Conservation (phyloP, 2,888 invertebrate genomes). For the Sycophila texana region DNA sequence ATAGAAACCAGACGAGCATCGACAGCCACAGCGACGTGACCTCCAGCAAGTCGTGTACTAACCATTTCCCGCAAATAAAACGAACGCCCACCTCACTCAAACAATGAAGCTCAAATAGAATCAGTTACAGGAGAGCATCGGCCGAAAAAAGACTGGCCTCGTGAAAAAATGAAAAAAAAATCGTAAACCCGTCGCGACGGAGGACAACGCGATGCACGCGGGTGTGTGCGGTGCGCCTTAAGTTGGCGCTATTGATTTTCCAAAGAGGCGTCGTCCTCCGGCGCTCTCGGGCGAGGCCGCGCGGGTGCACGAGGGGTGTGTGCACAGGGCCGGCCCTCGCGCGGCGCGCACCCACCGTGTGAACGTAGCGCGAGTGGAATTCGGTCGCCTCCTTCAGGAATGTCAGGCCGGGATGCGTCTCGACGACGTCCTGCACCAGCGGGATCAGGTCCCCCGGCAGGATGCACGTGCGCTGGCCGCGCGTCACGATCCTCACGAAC, state of each 20-base stretch:
- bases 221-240: neutral
- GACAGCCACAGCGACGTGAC: too few species aligned
- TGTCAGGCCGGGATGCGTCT: slow-evolving; percentile 97
- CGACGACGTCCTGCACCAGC: slow-evolving; percentile 97
- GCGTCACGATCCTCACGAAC: slow-evolving; percentile 90
- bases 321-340: neutral
- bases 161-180: too few species aligned
- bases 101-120: too few species aligned
- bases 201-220: slow-evolving; percentile 6
- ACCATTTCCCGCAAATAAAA: too few species aligned
- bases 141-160: too few species aligned
- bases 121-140: too few species aligned
- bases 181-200: too few species aligned
- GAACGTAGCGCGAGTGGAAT: slow-evolving; percentile 98
- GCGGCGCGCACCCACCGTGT: slow-evolving; percentile 82
- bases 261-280: slow-evolving; percentile 40
- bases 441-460: slow-evolving; percentile 95
- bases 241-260: slow-evolving; percentile 54
- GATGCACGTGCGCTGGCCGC: slow-evolving; percentile 82
- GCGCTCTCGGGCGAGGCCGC: slow-evolving; percentile 17
- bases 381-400: slow-evolving; percentile 98
- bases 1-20: too few species aligned
- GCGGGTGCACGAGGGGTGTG: neutral
- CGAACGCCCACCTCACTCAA: too few species aligned
- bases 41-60: too few species aligned